Evolutionary conservation across 2,113 vertebrate species (phyloP).

Genomic region (Caranx melampygus): DNA sequence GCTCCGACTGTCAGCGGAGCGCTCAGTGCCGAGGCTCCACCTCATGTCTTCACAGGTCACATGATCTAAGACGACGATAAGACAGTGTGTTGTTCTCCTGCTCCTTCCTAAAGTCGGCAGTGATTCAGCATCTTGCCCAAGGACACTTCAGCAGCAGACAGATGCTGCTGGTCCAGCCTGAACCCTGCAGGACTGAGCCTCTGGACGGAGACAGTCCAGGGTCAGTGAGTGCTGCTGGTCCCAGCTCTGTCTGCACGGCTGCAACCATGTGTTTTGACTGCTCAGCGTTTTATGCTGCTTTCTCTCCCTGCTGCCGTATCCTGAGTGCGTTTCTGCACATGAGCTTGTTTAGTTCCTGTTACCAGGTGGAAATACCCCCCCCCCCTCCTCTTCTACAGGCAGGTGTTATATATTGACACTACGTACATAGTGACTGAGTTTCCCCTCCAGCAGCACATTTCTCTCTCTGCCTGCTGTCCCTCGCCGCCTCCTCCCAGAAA

Average conservation of each 20-base stretch:
- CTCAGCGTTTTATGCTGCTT: constrained; percentile 23
- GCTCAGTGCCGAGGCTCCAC: background rate
- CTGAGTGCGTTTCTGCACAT: background rate
- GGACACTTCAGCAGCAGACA: constrained; percentile 50
- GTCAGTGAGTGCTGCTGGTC: constrained; percentile 7
- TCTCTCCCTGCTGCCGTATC: constrained; percentile 20
- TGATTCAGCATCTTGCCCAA: constrained; percentile 52
- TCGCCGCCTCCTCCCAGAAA: background rate
- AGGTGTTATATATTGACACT: constrained; percentile 62
- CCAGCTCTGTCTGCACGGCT: constrained; percentile 41
- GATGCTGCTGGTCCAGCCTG: constrained; percentile 35
- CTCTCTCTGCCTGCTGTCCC: background rate
- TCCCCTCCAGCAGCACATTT: constrained; percentile 28
- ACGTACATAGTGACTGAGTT: constrained; percentile 19
- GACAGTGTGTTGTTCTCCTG: constrained; percentile 16
- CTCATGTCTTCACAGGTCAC: constrained; percentile 4
- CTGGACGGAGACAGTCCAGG: constrained; percentile 11
- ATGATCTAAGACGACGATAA: constrained; percentile 3
- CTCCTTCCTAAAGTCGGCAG: constrained; percentile 35
- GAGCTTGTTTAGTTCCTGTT: constrained; percentile 30
- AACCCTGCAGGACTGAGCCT: constrained; percentile 18
- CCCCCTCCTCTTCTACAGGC: constrained; percentile 7
- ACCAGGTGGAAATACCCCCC: constrained; percentile 3
- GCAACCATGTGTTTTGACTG: constrained; percentile 53
- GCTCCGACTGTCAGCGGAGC: constrained; percentile 2